These are phyloP conservation scores for Galerucella nymphaeae DNA, from an alignment of 2,888 invertebrate species.

Conservation along the genomic window DNA sequence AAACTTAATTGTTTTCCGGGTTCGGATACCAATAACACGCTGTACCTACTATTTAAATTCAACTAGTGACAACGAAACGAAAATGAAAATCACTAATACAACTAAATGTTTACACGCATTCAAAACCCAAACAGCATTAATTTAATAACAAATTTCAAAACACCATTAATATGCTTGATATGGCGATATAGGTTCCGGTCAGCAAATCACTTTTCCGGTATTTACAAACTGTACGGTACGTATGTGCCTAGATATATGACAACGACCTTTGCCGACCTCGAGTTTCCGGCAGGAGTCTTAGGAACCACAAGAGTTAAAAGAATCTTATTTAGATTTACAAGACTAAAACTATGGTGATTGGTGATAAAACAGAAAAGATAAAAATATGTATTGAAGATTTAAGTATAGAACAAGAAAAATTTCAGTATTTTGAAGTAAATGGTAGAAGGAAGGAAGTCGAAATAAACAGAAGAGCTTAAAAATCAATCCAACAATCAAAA, in stretches of 20 bases:
- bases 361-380: too few species aligned
- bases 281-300: slow-evolving; percentile 37
- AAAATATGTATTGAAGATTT: too few species aligned
- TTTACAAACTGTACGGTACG: slow-evolving; percentile 17
- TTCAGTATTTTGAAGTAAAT: too few species aligned
- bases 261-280: slow-evolving; percentile 47
- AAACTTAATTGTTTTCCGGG: not conserved
- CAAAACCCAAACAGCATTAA: slow-evolving; percentile 15
- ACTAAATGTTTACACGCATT: slow-evolving; percentile 31
- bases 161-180: slow-evolving; percentile 49
- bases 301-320: not conserved
- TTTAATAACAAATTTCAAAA: slow-evolving; percentile 21
- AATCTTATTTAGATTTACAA: not conserved
- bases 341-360: too few species aligned
- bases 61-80: not conserved
- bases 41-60: slow-evolving; percentile 10
- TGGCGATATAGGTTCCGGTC: slow-evolving; percentile 51
- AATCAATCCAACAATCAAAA: too few species aligned
- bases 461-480: too few species aligned
- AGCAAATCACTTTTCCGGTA: slow-evolving; percentile 53
- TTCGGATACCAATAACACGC: not conserved
- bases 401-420: too few species aligned
- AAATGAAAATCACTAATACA: slow-evolving; percentile 15
- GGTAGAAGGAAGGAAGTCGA: too few species aligned
- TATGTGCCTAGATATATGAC: slow-evolving; percentile 36